Conservation (phyloP, 2,113 vertebrate species). For the Syngnathus typhle region DNA sequence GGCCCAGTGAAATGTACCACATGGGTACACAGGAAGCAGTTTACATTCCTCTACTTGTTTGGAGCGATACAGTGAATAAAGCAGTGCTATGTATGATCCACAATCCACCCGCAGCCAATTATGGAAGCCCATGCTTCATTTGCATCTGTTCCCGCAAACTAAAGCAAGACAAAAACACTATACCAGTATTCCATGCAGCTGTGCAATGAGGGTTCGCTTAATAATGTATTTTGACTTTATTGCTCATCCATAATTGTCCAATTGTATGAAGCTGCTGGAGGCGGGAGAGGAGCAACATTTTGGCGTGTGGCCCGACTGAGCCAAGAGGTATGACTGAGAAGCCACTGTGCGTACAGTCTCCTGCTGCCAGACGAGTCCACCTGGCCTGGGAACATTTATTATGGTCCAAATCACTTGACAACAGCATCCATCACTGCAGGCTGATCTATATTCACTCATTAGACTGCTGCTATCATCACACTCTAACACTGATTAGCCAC, state of each 20-base stretch:
- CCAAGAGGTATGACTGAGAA: constrained; percentile 22
- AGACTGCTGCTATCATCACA: constrained; percentile 40
- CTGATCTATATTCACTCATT: constrained; percentile 55
- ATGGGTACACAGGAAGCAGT: constrained; percentile 3
- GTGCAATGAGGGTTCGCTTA: constrained; percentile 7
- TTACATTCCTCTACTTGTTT: constrained; percentile 1
- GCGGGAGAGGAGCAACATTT: constrained; percentile 5
- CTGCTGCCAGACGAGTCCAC: constrained; percentile 47
- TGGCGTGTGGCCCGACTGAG: not conserved
- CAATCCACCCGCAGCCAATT: constrained; percentile 25
- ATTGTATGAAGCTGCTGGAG: constrained; percentile 6
- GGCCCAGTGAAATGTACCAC: not conserved
- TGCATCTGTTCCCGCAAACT: constrained; percentile 32
- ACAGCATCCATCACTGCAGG: constrained; percentile 51
- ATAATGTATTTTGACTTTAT: not conserved
- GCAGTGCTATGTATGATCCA: constrained; percentile 15
- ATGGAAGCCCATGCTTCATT: constrained; percentile 26
- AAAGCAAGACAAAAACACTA: constrained; percentile 15
- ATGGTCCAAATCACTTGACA: constrained; percentile 45
- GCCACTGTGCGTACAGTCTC: constrained; percentile 42
- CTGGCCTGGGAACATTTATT: constrained; percentile 48
- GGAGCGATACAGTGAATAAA: not conserved
- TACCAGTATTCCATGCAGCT: constrained; percentile 1
- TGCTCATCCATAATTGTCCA: constrained; percentile 16
- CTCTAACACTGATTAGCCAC: constrained; percentile 47